Evolutionary conservation across 2,888 invertebrate genomes (phyloP).

Genomic region (Tipula unca): DNA sequence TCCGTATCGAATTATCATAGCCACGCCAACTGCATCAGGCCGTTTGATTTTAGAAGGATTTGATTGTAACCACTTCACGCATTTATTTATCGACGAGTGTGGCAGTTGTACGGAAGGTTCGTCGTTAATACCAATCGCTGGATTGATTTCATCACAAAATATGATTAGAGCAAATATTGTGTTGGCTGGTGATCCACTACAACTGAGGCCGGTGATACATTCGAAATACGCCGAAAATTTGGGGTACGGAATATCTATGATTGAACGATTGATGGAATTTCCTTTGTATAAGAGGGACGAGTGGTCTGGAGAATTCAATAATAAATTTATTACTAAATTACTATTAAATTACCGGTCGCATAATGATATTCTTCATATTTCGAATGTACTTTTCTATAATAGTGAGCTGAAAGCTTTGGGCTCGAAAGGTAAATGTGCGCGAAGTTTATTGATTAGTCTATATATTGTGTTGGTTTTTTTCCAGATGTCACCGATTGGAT

Average conservation of each 20-base stretch:
- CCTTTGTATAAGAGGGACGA: constrained; percentile 37
- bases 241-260: constrained; percentile 45
- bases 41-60: constrained; percentile 28
- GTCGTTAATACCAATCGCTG: constrained; percentile 49
- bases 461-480: not conserved
- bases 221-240: constrained; percentile 35
- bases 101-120: constrained; percentile 66
- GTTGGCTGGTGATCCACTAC: constrained; percentile 65
- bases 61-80: constrained; percentile 44
- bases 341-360: constrained; percentile 67
- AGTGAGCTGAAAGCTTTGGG: constrained; percentile 47
- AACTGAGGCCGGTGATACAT: constrained; percentile 56
- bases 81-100: constrained; percentile 69
- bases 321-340: constrained; percentile 61
- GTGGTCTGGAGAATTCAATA: constrained; percentile 40
- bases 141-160: constrained; percentile 33
- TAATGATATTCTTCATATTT: constrained; percentile 52
- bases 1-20: constrained; percentile 51
- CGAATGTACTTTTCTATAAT: constrained; percentile 65
- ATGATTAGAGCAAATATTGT: constrained; percentile 43
- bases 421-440: constrained; percentile 26
- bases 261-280: constrained; percentile 57
- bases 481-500: constrained; percentile 27
- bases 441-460: not conserved
- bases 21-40: constrained; percentile 52